Evolutionary conservation across 1,140 invertebrate species (phyloP).

Genomic region (Drosophila busckii): DNA sequence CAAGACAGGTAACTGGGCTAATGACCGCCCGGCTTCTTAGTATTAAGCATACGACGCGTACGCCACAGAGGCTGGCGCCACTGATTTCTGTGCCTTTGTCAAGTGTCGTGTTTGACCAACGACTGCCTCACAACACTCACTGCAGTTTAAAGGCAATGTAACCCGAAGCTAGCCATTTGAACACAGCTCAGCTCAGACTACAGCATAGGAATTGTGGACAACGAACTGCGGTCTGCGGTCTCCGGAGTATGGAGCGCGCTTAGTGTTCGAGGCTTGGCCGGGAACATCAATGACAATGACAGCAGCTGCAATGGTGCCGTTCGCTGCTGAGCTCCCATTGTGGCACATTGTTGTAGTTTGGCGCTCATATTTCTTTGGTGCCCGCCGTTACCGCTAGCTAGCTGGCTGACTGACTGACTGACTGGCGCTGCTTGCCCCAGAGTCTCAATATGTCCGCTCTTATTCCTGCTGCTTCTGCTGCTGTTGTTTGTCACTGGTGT

Average conservation of each 20-base stretch:
- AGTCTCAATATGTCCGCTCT: conserved; percentile 33
- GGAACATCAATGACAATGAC: conserved; percentile 55
- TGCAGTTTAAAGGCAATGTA: conserved; percentile 64
- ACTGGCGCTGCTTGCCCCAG: neutral
- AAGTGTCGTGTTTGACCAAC: conserved; percentile 63
- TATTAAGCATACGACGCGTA: conserved; percentile 20
- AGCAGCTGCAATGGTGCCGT: conserved; percentile 32
- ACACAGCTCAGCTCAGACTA: neutral
- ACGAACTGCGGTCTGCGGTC: too few relatives aligned
- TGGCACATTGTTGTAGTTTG: conserved; percentile 28
- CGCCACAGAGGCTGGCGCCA: conserved; percentile 9
- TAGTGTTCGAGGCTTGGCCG: conserved; percentile 14
- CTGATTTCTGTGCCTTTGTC: neutral
- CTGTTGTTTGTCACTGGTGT: conserved; percentile 40
- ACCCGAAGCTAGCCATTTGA: conserved; percentile 48
- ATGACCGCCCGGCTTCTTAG: conserved; percentile 15
- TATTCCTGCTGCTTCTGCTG: conserved; percentile 9
- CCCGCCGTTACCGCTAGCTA: conserved; percentile 8
- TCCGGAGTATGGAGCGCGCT: too few relatives aligned
- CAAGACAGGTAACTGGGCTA: too few relatives aligned
- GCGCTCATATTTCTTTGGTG: conserved; percentile 55
- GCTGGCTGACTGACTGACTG: neutral
- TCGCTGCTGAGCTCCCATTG: conserved; percentile 34
- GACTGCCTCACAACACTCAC: conserved; percentile 33
- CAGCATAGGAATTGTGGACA: too few relatives aligned